Evolutionary conservation across 2,113 vertebrate species (phyloP), one percentile per base, ranked within the genome.

Genomic region (pig (Sus scrofa)): DNA sequence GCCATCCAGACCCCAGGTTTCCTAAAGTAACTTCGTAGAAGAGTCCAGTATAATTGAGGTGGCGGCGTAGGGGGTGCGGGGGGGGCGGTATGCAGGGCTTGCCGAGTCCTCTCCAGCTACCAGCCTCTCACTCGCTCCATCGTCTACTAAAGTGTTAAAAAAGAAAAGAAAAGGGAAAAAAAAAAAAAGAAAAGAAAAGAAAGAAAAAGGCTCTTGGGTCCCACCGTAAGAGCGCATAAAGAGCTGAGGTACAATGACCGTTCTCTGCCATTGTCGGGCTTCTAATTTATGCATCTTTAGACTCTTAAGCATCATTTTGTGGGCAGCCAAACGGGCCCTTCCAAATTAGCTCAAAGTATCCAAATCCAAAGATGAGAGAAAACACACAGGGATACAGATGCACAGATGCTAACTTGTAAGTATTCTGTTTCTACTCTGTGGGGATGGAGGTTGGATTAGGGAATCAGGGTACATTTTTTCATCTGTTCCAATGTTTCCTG

Each of bases 201-300:
- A 52, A 39, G 19, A n/a, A 52, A 27, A 27, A 4, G 11, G 89
- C 94, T 96, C 96, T 94, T 86, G 94, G 95, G 86, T 92, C 62
- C 96, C 83, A 83, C 67, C 67, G 12, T 85, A 93, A 97, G 95
- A 97, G 94, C 50, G 19, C 85, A 67, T 96, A 86, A 98, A 98
- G 98, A 98, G 98, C 98, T 98, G 98, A 98, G 99, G 95, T 98
- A 98, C 98, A 98, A 98, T 99, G 98, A 98, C 99, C 98, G 92
- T 96, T 96, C 97, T 95, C 88, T 98, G 96, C 97, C 96, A 98
- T 98, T 99, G 98, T 98, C 98, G 98, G 98, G 98, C 98, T 97
- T 73, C 98, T 99, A 98, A 99, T 99, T 98, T 99, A 98, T 98
- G 98, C 98, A 98, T 98, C 99, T 93, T 86, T 95, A 93, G 89